Evolutionary conservation across 2,113 vertebrate species (phyloP), one percentile per base, ranked within the genome.

Genomic region (Baryphthengus martii): DNA sequence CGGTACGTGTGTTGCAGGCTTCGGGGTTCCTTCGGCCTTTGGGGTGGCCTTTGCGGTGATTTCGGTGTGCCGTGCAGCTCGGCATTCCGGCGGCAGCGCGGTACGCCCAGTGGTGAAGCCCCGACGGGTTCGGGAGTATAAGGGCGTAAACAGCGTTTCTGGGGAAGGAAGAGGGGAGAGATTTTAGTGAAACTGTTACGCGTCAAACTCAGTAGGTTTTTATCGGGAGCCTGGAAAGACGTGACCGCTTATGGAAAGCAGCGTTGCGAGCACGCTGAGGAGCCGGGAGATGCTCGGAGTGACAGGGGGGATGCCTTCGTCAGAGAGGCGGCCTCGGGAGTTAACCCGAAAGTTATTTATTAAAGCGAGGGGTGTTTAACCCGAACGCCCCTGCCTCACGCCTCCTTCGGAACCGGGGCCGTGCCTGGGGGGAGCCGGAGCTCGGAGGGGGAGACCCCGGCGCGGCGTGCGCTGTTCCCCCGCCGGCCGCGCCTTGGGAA

Each of bases 401-500:
- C 23, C 29, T 25, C 52, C 24, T 18, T 44, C 10, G 50, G 85
- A 12, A 52, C 17, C 68, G 63, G 61, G 59, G 21, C 17, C 6
- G 33, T 33, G 19, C 19, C 40, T 13, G 65, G 20, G 26, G 35
- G 62, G 13, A 44, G 40, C 40, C 62, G n/a, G n/a, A n/a, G n/a
- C n/a, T n/a, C n/a, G n/a, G n/a, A n/a, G n/a, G 66, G 35, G 12
- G 67, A 9, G 14, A n/a, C 31, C 26, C 28, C 6, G 37, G 35
- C 33, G 53, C 86, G 55, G 67, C 78, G n/a, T 63, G 92, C 66
- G 92, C 98, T 98, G 98, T 98, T 98, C 97, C 50, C 39, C 66
- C 5, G 91, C n/a, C n/a, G 58, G 37, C 37, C 61, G 20, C 20
- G 58, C n/a, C 21, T 21, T n/a, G 13, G 62, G 28, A 20, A 17